Evolutionary conservation across 64 coral and sea anemone species (phyloP), one percentile per base, ranked within the genome.

Genomic region (Actinia equina): DNA sequence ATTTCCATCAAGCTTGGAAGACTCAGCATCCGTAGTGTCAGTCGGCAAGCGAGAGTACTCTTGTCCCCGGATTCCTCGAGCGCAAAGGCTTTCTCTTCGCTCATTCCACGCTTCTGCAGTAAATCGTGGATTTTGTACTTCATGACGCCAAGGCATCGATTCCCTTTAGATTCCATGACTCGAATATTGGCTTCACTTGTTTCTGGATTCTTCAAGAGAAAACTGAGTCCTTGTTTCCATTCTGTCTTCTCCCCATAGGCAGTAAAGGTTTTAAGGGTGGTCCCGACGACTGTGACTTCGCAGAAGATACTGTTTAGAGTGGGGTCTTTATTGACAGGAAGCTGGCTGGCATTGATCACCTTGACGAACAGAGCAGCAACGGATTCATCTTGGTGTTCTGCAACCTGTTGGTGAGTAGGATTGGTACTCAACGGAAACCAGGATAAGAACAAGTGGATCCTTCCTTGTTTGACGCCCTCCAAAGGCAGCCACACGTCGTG

Each of bases 171-270:
- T 71, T 98, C 95, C 23, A 98, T 92, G 42, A 98, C 87, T 61
- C 94, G 86, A 0, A 98, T 74, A 43, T 92, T 77, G 6, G 90
- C 93, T 78, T 91, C 86, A 14, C 89, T 83, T 46, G 46, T 91
- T 43, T 83, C 80, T 37, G 89, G 95, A 20, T 94, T 89, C 5
- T 86, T 63, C 17, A 98, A 77, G 14, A 98, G 85, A 77, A 98
- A 98, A 4, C 93, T 78, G 20, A 98, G 84, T 12, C 92, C 87
- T 17, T 98, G 95, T 44, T 98, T 98, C 95, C 95, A 98, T 30
- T 98, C 89, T 7, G 26, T 84, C 22, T 98, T 87, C 79, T 91
- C 80, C 64, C 90, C 87, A 57, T 65, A 88, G 49, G 78, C 69
- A 78, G 89, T 71, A 86, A 94, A 98, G 43, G 95, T 98, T 62